Conservation (phyloP, 1,140 invertebrate genomes). For the Neelides sp. region DNA sequence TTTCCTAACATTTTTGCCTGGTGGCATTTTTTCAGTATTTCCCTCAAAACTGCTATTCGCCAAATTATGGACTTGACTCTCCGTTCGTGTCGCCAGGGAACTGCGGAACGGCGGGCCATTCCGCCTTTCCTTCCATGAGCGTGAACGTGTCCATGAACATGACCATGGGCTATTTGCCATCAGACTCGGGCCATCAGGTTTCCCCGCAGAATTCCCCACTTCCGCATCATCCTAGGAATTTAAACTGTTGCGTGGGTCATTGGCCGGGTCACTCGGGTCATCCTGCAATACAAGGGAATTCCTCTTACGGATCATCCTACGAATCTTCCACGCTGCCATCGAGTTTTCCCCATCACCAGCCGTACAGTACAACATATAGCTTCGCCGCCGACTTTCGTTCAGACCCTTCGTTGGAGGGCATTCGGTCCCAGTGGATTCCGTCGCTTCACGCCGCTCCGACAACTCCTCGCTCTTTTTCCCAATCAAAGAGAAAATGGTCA, state of each 20-base stretch:
- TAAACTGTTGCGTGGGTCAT: no score
- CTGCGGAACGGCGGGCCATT: conserved; percentile 23
- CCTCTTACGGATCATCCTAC: conserved; percentile 26
- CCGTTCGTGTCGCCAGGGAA: conserved; percentile 16
- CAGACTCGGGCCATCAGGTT: conserved; percentile 28
- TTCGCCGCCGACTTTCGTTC: conserved; percentile 63
- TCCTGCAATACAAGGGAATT: no score
- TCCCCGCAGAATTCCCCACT: no score
- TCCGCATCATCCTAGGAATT: no score
- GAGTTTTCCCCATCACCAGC: conserved; percentile 34
- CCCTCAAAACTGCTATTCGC: conserved; percentile 28
- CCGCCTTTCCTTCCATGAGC: conserved; percentile 69
- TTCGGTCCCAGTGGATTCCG: conserved; percentile 35
- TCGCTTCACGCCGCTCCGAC: conserved; percentile 13
- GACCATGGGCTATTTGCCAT: conserved; percentile 66
- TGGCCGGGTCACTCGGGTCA: no score
- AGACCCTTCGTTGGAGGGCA: conserved; percentile 37
- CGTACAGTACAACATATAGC: conserved; percentile 50
- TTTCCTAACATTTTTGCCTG: no score
- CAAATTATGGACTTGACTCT: conserved; percentile 26
- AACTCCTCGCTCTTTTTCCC: background rate
- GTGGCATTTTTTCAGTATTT: conserved; percentile 20
- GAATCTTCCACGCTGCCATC: conserved; percentile 15
- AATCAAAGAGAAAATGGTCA: no score
- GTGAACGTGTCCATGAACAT: conserved; percentile 96